These are phyloP conservation scores for Salpingus planirostris DNA, from an alignment of 2,888 invertebrate species.

Conservation along the genomic window DNA sequence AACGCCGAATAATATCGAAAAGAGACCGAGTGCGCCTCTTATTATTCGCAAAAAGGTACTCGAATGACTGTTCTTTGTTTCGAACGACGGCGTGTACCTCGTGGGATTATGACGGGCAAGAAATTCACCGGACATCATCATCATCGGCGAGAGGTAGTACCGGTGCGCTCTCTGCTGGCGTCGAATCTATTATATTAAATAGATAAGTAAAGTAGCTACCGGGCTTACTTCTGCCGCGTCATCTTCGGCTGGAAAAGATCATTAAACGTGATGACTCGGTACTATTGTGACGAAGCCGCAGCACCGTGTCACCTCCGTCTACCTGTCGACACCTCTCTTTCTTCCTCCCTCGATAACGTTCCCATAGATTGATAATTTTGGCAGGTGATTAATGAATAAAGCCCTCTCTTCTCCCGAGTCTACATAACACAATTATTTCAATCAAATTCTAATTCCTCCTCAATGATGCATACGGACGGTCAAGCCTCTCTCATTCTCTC, in stretches of 20 bases:
- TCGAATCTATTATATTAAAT: conserved; percentile 40
- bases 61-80: no score
- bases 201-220: conserved; percentile 41
- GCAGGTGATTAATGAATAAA: conserved; percentile 11
- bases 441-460: no score
- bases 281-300: conserved; percentile 18
- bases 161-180: conserved; percentile 23
- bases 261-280: conserved; percentile 38
- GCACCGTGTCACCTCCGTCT: conserved; percentile 15
- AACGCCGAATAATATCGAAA: no score
- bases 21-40: no score
- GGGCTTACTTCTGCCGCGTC: conserved; percentile 39
- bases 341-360: conserved; percentile 5
- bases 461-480: no score
- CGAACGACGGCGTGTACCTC: no score
- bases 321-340: conserved; percentile 10
- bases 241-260: conserved; percentile 35
- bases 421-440: no score
- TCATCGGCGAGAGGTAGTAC: conserved; percentile 8
- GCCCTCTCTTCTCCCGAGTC: no score
- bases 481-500: no score
- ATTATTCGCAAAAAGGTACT: no score
- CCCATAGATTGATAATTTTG: conserved; percentile 3
- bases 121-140: no score
- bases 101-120: no score